phyloP scores from a whole-genome alignment of 2,113 vertebrate genomes.

The Oncorhynchus gorbuscha region DNA sequence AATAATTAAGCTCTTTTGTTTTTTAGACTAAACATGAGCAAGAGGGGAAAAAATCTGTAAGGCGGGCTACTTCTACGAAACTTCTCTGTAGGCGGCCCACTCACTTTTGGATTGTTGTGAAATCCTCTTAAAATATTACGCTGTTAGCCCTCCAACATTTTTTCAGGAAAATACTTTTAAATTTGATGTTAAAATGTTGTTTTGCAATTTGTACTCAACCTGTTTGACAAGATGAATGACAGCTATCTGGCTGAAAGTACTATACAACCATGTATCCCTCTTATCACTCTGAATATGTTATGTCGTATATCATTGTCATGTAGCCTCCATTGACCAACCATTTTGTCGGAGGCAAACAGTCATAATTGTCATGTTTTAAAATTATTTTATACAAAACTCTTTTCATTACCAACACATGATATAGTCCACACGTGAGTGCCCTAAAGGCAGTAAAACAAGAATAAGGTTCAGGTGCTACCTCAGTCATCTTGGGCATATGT shows the following conservation, averaged over 20 bases:
- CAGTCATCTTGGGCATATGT: slow-evolving; percentile 36
- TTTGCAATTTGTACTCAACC: too few relatives aligned
- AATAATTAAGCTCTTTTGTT: neutral
- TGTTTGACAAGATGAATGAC: too few relatives aligned
- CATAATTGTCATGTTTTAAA: neutral
- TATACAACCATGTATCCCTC: too few relatives aligned
- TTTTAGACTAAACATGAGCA: neutral
- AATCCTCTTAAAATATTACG: neutral
- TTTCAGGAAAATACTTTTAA: too few relatives aligned
- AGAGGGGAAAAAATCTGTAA: neutral
- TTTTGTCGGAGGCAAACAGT: neutral
- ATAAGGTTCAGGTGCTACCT: slow-evolving; percentile 28
- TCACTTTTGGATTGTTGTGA: neutral
- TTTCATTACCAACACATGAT: neutral
- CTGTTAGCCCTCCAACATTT: neutral
- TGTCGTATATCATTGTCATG: neutral
- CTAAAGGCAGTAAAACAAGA: slow-evolving; percentile 4
- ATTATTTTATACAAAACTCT: neutral
- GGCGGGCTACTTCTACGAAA: neutral
- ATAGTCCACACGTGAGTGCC: neutral
- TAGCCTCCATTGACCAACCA: neutral
- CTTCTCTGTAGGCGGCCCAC: neutral
- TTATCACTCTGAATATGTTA: too few relatives aligned
- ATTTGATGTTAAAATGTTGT: too few relatives aligned
- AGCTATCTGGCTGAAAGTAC: too few relatives aligned